Evolutionary conservation across 2,113 vertebrate genomes (phyloP).

Genomic region (Forbesichthys agassizii): DNA sequence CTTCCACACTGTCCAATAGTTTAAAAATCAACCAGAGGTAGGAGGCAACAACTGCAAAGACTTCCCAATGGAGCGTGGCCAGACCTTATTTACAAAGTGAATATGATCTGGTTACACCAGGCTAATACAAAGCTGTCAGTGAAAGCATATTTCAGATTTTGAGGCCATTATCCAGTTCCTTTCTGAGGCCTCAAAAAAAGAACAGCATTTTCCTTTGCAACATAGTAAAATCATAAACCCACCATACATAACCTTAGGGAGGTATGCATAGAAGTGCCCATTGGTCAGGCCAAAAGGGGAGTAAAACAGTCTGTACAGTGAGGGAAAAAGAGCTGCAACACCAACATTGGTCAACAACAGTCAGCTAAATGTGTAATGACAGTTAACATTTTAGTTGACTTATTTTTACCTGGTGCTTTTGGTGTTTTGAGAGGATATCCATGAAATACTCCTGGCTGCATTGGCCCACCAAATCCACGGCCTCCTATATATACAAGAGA

Average conservation of each 20-base stretch:
- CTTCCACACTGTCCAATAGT: too few relatives aligned
- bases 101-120: too few relatives aligned
- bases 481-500: conserved; percentile 61
- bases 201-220: neutral
- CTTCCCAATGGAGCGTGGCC: too few relatives aligned
- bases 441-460: conserved; percentile 90
- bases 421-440: conserved; percentile 97
- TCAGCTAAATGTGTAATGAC: neutral
- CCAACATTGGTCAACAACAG: neutral
- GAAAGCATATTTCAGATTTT: conserved; percentile 31
- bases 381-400: neutral
- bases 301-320: conserved; percentile 29
- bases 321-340: conserved; percentile 31
- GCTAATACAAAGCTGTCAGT: neutral
- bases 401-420: conserved; percentile 84
- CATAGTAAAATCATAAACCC: conserved; percentile 18
- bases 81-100: too few relatives aligned
- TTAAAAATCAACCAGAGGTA: too few relatives aligned
- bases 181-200: conserved; percentile 22
- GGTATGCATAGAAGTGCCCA: conserved; percentile 15
- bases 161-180: conserved; percentile 6
- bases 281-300: conserved; percentile 17
- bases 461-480: conserved; percentile 80
- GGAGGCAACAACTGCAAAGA: too few relatives aligned
- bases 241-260: conserved; percentile 35